phyloP scores from a whole-genome alignment of 2,113 vertebrate genomes.

The Paralichthys olivaceus region DNA sequence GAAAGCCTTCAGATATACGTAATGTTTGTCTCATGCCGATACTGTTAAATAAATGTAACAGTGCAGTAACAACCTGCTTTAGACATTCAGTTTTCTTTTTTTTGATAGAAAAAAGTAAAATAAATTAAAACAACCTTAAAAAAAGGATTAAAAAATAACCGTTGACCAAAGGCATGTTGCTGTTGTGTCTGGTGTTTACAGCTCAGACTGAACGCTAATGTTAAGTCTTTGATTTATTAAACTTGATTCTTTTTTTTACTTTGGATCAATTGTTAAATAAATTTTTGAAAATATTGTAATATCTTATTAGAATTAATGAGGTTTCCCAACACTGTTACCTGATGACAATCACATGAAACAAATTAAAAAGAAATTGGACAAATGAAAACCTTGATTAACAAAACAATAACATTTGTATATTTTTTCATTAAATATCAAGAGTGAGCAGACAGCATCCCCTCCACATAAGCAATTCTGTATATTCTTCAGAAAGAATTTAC shows the following conservation, averaged over 20 bases:
- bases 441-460: slow-evolving; percentile 8
- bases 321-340: neutral
- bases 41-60: slow-evolving; percentile 26
- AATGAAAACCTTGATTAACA: slow-evolving; percentile 25
- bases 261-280: slow-evolving; percentile 2
- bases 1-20: slow-evolving; percentile 8
- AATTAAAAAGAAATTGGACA: neutral
- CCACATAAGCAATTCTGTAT: slow-evolving; percentile 10
- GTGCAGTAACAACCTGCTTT: slow-evolving; percentile 34
- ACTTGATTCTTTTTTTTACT: neutral
- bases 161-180: slow-evolving; percentile 44
- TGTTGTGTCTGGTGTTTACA: slow-evolving; percentile 10
- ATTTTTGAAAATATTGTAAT: neutral
- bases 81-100: slow-evolving; percentile 32
- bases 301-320: neutral
- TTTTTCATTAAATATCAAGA: neutral
- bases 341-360: slow-evolving; percentile 2
- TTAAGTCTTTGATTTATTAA: neutral
- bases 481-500: neutral
- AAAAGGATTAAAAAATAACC: slow-evolving; percentile 30
- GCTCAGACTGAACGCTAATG: no score
- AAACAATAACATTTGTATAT: slow-evolving; percentile 28
- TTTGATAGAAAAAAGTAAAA: neutral
- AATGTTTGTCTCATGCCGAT: slow-evolving; percentile 45
- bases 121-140: slow-evolving; percentile 8